Evolutionary conservation across 1,140 invertebrate genomes (phyloP), one percentile per base, ranked within the genome.

Genomic region (Andrena cerasifolii): DNA sequence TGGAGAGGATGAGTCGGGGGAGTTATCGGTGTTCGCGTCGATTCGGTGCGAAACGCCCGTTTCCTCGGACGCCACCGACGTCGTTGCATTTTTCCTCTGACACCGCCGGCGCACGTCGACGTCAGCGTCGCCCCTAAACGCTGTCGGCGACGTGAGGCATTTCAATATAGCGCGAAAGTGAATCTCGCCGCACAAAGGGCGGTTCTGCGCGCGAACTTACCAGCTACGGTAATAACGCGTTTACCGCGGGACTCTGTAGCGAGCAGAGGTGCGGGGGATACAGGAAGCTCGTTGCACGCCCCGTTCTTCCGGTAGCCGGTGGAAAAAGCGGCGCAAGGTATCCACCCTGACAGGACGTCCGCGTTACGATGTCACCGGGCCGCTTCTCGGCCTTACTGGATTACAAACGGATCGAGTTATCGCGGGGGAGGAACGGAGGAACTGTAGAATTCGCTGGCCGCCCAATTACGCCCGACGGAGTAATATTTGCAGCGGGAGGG

Each of bases 91-190:
- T 77, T 45, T 71, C 45, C 10, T 28, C 1, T 28, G 33, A 71
- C 66, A 61, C 45, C 18, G 33, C 1, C 51, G 5, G 7, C 0
- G 31, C 1, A 36, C 56, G 56, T 36, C 31, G 24, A 43, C 66
- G 54, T 53, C 33, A 28, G 16, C 47, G 24, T 40, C 45, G 26
- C 8, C 16, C 40, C 21, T 72, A 2, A 59, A 54, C 47, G 33
- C 53, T 53, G 43, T 21, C 47, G 58, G 53, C 28, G n/a, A 81
- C 62, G 65, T 51, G 63, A 43, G 47, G 45, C 24, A 51, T 82
- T 82, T 70, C 36, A 49, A 79, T 83, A 72, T 51, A 40, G 45
- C 21, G 14, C 12, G 31, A 74, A 40, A 54, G n/a, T 53, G 62
- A 72, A 67, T 67, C 61, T 36, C 33, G 24, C 16, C 7, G 26